phyloP scores from a whole-genome alignment of 2,113 vertebrate genomes.

The Apus apus region DNA sequence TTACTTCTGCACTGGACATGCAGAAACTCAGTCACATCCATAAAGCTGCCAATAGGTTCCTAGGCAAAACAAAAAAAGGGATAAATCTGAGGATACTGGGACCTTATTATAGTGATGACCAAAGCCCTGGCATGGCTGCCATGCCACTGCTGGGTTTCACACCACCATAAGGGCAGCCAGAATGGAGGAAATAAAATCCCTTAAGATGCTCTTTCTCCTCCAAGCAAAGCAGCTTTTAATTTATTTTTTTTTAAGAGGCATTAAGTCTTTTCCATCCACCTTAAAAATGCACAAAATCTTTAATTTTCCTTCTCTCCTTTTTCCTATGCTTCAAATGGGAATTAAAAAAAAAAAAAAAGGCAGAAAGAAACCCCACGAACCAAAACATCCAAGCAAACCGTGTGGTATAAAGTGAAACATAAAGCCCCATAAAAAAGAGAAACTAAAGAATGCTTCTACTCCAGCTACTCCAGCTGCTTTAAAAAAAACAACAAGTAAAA shows the following conservation, averaged over 20 bases:
- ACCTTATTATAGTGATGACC: neutral
- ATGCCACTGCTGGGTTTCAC: neutral
- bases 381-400: neutral
- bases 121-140: neutral
- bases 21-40: neutral
- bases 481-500: neutral
- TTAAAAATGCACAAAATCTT: no score
- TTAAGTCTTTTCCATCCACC: no score
- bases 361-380: neutral
- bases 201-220: neutral
- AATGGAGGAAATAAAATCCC: accelerated
- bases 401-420: neutral
- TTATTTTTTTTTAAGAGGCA: no score
- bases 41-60: neutral
- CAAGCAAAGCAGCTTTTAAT: neutral
- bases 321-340: neutral
- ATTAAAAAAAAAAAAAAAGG: neutral
- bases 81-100: neutral
- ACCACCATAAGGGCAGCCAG: neutral
- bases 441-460: neutral
- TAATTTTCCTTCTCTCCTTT: neutral
- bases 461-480: neutral
- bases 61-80: neutral
- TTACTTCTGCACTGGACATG: no score
- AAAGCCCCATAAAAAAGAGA: neutral